phyloP scores from a whole-genome alignment of 2,888 invertebrate genomes.

The Tetheella fluctuosa region DNA sequence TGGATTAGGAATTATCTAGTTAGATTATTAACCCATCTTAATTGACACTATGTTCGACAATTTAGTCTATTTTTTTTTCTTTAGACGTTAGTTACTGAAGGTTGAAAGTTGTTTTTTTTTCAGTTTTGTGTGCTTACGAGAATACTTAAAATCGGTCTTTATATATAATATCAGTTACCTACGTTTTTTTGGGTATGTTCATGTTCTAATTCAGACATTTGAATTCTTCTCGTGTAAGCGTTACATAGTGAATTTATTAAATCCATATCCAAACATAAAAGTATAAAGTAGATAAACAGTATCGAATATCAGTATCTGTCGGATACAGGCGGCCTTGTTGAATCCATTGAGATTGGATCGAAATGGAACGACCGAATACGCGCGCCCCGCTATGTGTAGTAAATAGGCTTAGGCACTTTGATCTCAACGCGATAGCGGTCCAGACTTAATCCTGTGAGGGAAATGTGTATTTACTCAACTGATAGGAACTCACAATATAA shows the following conservation, averaged over 20 bases:
- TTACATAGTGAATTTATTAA: too few relatives aligned
- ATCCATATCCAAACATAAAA: too few relatives aligned
- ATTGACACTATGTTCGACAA: not conserved
- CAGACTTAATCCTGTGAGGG: conserved; percentile 8
- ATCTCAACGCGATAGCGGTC: conserved; percentile 12
- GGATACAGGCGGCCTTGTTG: conserved; percentile 9
- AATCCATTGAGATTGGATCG: conserved; percentile 18
- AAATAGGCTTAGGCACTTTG: conserved; percentile 18
- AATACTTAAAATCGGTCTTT: too few relatives aligned
- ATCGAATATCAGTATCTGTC: conserved; percentile 9
- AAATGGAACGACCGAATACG: conserved; percentile 11
- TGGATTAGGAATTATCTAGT: not conserved
- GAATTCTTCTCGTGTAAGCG: too few relatives aligned
- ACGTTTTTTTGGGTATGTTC: too few relatives aligned
- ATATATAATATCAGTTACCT: too few relatives aligned
- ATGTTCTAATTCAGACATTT: too few relatives aligned
- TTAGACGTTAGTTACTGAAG: not conserved
- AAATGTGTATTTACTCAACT: conserved; percentile 8
- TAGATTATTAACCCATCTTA: conserved; percentile 1
- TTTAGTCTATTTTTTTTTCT: not conserved
- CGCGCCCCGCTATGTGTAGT: conserved; percentile 14
- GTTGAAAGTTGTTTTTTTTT: too few relatives aligned
- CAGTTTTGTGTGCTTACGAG: too few relatives aligned
- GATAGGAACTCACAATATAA: not conserved
- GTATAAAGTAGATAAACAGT: not conserved